Evolutionary conservation across 2,113 vertebrate species (phyloP).

Genomic region (Pedionomus torquatus): DNA sequence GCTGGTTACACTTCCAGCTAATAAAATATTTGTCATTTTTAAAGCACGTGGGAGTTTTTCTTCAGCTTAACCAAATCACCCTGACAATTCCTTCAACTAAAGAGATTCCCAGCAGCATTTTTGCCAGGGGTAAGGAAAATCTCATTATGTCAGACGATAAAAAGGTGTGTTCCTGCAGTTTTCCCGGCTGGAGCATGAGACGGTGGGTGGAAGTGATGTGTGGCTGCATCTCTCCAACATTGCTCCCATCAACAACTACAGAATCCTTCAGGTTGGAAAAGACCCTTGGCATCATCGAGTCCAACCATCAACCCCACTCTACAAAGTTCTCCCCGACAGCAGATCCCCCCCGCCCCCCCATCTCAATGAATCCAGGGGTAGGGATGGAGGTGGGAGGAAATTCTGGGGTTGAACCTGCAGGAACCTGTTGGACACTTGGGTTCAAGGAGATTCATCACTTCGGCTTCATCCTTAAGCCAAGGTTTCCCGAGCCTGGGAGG

Average conservation of each 20-base stretch:
- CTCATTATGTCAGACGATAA: neutral
- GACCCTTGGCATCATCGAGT: too few species aligned
- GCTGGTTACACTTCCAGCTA: slow-evolving; percentile 42
- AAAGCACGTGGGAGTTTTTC: slow-evolving; percentile 32
- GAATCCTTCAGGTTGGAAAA: too few species aligned
- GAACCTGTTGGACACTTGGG: neutral
- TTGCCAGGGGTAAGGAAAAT: slow-evolving; percentile 11
- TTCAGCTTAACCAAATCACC: slow-evolving; percentile 55
- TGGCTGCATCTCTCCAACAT: neutral
- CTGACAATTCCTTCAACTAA: neutral
- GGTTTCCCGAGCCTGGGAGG: neutral
- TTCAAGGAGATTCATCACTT: neutral
- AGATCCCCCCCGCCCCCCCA: too few species aligned
- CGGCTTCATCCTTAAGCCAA: neutral
- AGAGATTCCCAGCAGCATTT: slow-evolving; percentile 35
- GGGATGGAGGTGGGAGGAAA: neutral
- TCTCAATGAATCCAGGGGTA: neutral
- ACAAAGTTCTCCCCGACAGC: too few species aligned
- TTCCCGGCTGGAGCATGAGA: neutral
- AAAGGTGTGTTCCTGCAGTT: neutral
- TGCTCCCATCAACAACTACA: neutral
- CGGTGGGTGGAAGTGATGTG: rapidly evolving
- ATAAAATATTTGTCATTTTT: slow-evolving; percentile 52
- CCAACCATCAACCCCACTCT: too few species aligned
- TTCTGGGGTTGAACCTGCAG: neutral